Evolutionary conservation across 2,888 invertebrate genomes (phyloP), one percentile per base, ranked within the genome.

Genomic region (Rhynchonema sp.): DNA sequence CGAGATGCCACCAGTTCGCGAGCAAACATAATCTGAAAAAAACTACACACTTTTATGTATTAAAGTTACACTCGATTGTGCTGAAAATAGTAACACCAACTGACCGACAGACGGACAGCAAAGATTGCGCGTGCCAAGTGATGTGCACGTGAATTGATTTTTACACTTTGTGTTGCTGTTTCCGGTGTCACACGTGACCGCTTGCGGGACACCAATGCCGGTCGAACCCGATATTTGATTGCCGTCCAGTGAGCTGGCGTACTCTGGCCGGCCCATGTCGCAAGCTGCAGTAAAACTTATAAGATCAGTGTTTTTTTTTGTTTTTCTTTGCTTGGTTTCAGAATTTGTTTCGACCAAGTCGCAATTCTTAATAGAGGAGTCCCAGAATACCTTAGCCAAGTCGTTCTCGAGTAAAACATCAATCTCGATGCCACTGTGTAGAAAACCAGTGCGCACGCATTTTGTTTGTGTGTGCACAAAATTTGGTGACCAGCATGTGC

Each of bases 101-200:
- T 22, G n/a, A 52, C 52, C 52, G 49, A 66, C 70, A 30, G 68
- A 70, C 17, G 70, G 70, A 57, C 70, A 70, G 65, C 70, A 70
- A 60, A 69, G 68, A 61, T 71, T 69, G 28, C 70, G 66, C 3
- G 71, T 71, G 59, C 71, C 71, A 68, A 71, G 69, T 20, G 69
- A 65, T 23, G 69, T 70, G 62, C 70, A 70, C 56, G 69, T 67
- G 63, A 70, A 70, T 63, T 69, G 69, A 57, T 68, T 69, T 63
- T 68, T 69, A 62, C 70, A 70, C 56, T 68, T 22, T 17, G 38
- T 23, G 58, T 3, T 17, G 23, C n/a, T 27, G 23, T 22, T n/a
- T 6, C 30, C 23, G 9, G 46, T 17, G 30, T 52, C 25, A 25
- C 52, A 52, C 52, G n/a, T 17, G n/a, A 52, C n/a, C n/a, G 52